Evolutionary conservation across 1,140 invertebrate genomes (phyloP).

Genomic region (Pseudomyrmex sp.): DNA sequence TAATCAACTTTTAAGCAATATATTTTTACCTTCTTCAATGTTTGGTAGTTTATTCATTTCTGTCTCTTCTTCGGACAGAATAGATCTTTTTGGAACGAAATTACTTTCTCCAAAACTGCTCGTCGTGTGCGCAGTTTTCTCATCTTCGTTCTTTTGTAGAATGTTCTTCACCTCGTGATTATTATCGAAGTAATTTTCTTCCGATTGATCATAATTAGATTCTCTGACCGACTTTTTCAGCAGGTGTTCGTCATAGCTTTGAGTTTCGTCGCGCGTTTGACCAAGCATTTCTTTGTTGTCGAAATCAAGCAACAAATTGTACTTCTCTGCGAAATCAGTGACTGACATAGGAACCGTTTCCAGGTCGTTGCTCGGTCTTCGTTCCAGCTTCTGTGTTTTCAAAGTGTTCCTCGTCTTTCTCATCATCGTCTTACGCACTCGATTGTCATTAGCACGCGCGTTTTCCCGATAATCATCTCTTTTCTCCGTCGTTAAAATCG

Average conservation of each 20-base stretch:
- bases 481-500: neutral
- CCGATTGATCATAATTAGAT: slow-evolving; percentile 1
- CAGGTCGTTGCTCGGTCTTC: slow-evolving; percentile 18
- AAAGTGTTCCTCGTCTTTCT: neutral
- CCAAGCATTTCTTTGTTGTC: slow-evolving; percentile 24
- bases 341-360: slow-evolving; percentile 65
- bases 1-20: neutral
- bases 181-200: neutral
- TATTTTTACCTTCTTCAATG: slow-evolving; percentile 14
- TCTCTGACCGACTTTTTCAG: neutral
- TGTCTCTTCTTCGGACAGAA: neutral
- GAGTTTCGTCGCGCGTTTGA: neutral
- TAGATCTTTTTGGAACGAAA: neutral
- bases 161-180: neutral
- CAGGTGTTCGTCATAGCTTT: neutral
- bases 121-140: neutral
- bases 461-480: neutral
- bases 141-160: neutral
- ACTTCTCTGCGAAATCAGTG: slow-evolving; percentile 66
- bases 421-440: neutral
- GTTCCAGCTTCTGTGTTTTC: neutral
- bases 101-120: neutral
- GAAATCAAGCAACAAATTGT: slow-evolving; percentile 68
- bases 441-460: neutral
- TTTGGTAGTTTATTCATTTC: slow-evolving; percentile 13